Evolutionary conservation across 2,888 invertebrate species (phyloP), one percentile per base, ranked within the genome.

Genomic region (Stratiomys singularior): DNA sequence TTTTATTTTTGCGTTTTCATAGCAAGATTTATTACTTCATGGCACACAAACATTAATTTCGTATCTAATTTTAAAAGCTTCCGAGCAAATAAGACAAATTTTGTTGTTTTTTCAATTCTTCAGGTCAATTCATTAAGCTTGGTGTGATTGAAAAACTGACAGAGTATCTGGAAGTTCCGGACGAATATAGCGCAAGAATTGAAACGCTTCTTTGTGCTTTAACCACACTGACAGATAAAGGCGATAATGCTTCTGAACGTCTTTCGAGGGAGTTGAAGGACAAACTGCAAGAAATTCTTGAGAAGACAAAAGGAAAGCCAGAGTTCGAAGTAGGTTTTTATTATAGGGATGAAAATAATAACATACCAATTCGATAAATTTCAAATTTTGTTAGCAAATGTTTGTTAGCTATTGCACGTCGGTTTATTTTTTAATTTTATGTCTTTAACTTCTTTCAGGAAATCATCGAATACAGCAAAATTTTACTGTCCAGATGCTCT

Each of bases 161-260:
- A 0, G 76, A 76, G n/a, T 78, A 76, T 52, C 47, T 84, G 9
- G 76, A 78, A 47, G 77, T 78, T 18, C 44, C 58, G 1, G 23
- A 67, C 27, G 81, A 80, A 0, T 84, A 82, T 79, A 81, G 82
- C 74, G 27, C 77, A 0, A 81, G 80, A 47, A 66, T 81, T 3
- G 85, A 85, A 77, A 81, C 81, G 21, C 56, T 81, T 5, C 77
- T 85, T n/a, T 78, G 78, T 21, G 82, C 83, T 0, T 76, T 85
- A 5, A 77, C 78, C 21, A 77, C 79, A 11, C 78, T 84, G 7
- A 77, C 80, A 4, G 78, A 79, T 23, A 47, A 21, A 7, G 71
- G 81, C 67, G 79, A 81, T n/a, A 77, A 58, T n/a, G 63, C 79
- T 18, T 78, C 78, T 5, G 80, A 78, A 77, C 47, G 37, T 9